Evolutionary conservation across 2,797 vertebrate species (phyloP), one percentile per base, ranked within the genome.

Genomic region (Sciurus carolinensis): DNA sequence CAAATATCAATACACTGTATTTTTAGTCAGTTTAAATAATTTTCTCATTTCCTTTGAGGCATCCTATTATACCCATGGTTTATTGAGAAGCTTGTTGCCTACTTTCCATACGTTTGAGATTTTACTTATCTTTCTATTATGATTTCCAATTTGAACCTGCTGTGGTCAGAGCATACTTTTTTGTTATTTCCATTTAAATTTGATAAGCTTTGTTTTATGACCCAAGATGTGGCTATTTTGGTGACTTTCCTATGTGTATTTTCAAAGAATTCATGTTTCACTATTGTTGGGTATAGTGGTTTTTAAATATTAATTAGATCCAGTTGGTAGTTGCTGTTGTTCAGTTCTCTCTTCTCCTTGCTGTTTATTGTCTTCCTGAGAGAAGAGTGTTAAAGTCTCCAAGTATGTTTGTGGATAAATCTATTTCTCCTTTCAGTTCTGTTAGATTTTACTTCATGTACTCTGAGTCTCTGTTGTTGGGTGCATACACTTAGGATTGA

Each of bases 131-230:
- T 66, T 75, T 54, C 77, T 67, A 59, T 36, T 66, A 28, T 44
- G 50, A 76, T 94, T 89, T 84, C 30, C 69, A 77, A 67, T 77
- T 88, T 73, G 47, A 93, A 9, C 73, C n/a, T 50, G 62, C 15
- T 87, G 33, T 36, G 14, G 24, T 17, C 75, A 39, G n/a, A 81
- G 30, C 28, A 52, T 39, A 64, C 30, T 4, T 62, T 77, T 93
- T n/a, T 52, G 47, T 42, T 69, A 66, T 81, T 73, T 44, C 66
- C 64, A 28, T 47, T 80, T 87, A 87, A 50, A 62, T 22, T 39
- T 72, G 36, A 18, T 69, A 44, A 59, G 26, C 30, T 52, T 80
- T 87, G 24, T 26, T 71, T 62, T 50, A 62, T 72, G 18, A 73
- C 47, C 13, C 20, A n/a, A 59, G 28, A 28, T 14, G n/a, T n/a